Evolutionary conservation across 2,797 vertebrate genomes (phyloP).

Genomic region (Syngnathus acus): DNA sequence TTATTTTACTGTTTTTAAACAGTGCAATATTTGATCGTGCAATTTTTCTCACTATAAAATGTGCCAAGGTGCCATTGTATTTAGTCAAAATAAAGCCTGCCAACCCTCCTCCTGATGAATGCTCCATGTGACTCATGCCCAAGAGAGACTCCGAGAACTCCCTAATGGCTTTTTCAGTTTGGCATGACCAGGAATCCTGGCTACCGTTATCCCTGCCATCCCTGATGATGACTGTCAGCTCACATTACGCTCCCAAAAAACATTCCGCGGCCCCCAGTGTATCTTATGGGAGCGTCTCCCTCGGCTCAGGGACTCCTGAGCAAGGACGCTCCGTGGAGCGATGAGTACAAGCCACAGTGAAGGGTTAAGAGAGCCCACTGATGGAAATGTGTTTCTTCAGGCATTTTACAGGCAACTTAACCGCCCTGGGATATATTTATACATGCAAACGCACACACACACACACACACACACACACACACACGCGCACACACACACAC

Average conservation of each 20-base stretch:
- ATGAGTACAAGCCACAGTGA: slow-evolving; percentile 37
- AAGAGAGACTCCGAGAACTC: slow-evolving; percentile 25
- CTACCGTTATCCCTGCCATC: slow-evolving; percentile 22
- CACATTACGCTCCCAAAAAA: slow-evolving; percentile 51
- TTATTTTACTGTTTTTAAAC: too few species aligned
- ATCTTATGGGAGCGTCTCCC: slow-evolving; percentile 38
- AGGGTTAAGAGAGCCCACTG: slow-evolving; percentile 52
- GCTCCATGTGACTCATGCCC: slow-evolving; percentile 21
- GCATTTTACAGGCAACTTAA: slow-evolving; percentile 64
- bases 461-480: slow-evolving; percentile 34
- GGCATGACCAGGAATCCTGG: slow-evolving; percentile 33
- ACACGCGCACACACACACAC: too few species aligned
- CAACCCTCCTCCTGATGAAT: not conserved
- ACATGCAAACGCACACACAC: slow-evolving; percentile 43
- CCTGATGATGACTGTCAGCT: slow-evolving; percentile 42
- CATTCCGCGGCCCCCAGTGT: slow-evolving; percentile 29
- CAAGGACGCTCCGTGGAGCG: slow-evolving; percentile 44
- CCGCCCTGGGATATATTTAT: slow-evolving; percentile 52
- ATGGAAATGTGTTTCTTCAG: slow-evolving; percentile 59
- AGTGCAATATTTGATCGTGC: too few species aligned
- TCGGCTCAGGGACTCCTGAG: slow-evolving; percentile 50
- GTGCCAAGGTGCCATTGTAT: not conserved
- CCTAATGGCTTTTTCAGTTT: slow-evolving; percentile 27
- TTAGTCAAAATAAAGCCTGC: not conserved
- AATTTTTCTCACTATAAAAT: too few species aligned